Conservation (phyloP, 2,113 vertebrate genomes). For the Cephalopterus ornatus region DNA sequence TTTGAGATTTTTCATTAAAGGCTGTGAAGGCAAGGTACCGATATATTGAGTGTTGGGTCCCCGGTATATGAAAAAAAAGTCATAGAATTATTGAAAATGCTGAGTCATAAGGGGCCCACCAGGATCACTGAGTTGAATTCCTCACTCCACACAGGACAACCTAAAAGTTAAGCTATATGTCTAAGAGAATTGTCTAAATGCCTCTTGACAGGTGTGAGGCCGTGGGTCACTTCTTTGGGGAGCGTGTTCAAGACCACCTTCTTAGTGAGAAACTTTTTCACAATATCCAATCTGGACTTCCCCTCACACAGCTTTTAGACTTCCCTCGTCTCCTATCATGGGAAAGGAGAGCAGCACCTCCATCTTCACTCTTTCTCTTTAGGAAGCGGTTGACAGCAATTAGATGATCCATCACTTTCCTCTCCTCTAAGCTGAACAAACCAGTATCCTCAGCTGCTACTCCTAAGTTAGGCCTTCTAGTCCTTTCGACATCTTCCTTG, state of each 20-base stretch:
- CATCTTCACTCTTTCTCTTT: fast-evolving
- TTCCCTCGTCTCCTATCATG: fast-evolving
- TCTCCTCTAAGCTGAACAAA: not conserved
- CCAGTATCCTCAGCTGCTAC: not conserved
- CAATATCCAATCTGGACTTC: not conserved
- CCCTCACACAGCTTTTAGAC: not conserved
- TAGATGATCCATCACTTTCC: not conserved
- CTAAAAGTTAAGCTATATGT: not conserved
- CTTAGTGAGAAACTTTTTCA: not conserved
- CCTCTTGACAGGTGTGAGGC: not conserved
- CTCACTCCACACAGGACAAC: not conserved
- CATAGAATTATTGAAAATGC: not conserved
- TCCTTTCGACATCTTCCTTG: not conserved
- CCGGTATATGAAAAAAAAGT: not conserved
- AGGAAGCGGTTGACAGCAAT: not conserved
- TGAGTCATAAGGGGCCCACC: not conserved
- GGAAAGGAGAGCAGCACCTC: not conserved
- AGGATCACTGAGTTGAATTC: not conserved
- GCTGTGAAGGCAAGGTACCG: not conserved
- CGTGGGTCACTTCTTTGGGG: too few relatives aligned
- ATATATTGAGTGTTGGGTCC: not conserved
- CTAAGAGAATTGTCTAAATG: fast-evolving
- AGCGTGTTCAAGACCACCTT: not conserved
- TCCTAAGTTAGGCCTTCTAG: not conserved
- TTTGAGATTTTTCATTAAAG: not conserved